phyloP scores from a whole-genome alignment of 2,888 invertebrate genomes.

The Stegophylla sp. region DNA sequence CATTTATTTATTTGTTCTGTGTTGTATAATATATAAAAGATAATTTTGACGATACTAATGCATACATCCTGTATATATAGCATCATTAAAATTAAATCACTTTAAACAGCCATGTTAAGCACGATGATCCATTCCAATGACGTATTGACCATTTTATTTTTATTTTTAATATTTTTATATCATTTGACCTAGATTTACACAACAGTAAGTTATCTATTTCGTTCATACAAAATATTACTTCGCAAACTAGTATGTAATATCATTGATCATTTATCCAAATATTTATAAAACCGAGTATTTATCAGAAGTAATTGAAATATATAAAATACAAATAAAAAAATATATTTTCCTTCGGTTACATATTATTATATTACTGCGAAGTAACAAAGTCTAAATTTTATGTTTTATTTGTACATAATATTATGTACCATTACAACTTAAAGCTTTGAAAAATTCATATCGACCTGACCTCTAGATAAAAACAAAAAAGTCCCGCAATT shows the following conservation, averaged over 20 bases:
- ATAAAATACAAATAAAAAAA: too few species aligned
- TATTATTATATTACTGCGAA: neutral
- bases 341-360: neutral
- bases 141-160: neutral
- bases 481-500: too few species aligned
- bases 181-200: constrained; percentile 25
- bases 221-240: neutral
- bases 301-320: neutral
- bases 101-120: neutral
- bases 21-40: too few species aligned
- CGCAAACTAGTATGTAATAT: neutral
- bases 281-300: neutral
- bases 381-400: neutral
- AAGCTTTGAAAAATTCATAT: neutral
- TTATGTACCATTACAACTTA: neutral
- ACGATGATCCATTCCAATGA: neutral
- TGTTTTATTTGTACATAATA: neutral
- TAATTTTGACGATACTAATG: too few species aligned
- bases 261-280: neutral
- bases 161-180: too few species aligned
- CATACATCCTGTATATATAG: too few species aligned
- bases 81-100: too few species aligned
- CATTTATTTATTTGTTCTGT: too few species aligned
- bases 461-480: neutral
- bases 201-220: neutral